A percentile compares a stretch with the other conserved stretches of the same genome.
These are phyloP conservation scores for Eilema depressum DNA, from an alignment of 2,888 invertebrate species.

Conservation along the genomic window DNA sequence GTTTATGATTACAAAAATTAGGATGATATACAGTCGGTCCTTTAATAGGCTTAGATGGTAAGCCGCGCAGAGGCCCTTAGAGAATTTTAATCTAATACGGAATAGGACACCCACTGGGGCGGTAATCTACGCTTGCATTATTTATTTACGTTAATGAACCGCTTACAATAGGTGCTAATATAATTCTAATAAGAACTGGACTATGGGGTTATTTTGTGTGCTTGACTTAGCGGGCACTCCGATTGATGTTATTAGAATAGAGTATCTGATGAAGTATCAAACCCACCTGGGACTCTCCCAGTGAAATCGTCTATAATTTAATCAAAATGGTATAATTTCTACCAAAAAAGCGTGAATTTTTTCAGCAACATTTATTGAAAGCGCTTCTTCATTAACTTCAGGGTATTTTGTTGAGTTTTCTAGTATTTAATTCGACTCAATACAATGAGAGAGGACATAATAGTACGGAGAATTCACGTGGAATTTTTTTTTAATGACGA, in stretches of 20 bases:
- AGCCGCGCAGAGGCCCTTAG: not conserved
- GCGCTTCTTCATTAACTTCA: not conserved
- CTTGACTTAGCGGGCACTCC: not conserved
- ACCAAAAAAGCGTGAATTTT: too few species aligned
- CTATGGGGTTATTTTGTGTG: not conserved
- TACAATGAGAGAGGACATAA: too few species aligned
- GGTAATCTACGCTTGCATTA: not conserved
- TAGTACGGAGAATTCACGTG: not conserved
- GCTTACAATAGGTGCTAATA: not conserved
- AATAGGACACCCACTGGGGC: slow-evolving; percentile 2
- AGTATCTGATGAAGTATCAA: not conserved
- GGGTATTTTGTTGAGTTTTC: not conserved
- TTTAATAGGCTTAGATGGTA: not conserved
- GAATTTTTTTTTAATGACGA: not conserved
- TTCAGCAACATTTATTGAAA: not conserved
- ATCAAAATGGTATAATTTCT: not conserved
- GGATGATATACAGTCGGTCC: not conserved
- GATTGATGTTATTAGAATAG: not conserved
- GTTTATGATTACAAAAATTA: slow-evolving; percentile 4
- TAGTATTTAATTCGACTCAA: not conserved
- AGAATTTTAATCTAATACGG: not conserved
- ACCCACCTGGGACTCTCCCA: not conserved
- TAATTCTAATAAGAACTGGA: not conserved
- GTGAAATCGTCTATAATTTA: not conserved
- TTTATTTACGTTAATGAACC: not conserved